phyloP scores from a whole-genome alignment of 2,113 vertebrate species.

The Tupaia chinensis region DNA sequence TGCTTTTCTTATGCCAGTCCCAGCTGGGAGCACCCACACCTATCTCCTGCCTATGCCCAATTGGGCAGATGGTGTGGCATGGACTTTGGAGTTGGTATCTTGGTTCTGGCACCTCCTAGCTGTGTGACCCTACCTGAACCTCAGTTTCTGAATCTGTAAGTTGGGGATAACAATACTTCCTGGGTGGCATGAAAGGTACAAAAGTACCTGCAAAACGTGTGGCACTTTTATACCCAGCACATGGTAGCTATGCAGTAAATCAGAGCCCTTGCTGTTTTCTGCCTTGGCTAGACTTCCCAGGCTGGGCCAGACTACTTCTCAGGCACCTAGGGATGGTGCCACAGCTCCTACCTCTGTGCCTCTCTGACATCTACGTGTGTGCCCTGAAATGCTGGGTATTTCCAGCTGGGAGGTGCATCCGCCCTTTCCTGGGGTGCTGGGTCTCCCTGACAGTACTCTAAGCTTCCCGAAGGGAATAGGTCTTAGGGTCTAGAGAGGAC shows the following conservation, averaged over 20 bases:
- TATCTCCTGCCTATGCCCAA: background rate
- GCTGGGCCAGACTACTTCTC: background rate
- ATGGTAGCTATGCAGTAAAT: accelerated
- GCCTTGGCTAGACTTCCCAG: background rate
- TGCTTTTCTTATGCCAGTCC: no score
- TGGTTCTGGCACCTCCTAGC: background rate
- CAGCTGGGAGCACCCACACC: background rate
- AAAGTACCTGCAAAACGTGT: accelerated
- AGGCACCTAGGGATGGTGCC: background rate
- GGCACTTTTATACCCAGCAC: background rate
- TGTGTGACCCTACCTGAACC: background rate
- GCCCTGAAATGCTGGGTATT: background rate
- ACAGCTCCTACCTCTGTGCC: background rate
- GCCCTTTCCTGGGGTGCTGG: background rate
- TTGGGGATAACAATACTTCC: background rate
- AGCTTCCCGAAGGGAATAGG: background rate
- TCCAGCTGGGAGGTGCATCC: accelerated
- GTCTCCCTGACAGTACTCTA: background rate
- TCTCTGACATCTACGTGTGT: accelerated
- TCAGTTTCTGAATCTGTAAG: background rate
- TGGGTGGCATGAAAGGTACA: accelerated
- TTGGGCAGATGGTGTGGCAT: accelerated
- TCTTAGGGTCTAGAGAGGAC: accelerated
- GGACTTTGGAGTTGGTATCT: background rate
- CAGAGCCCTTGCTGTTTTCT: background rate